A percentile compares a stretch with the other conserved stretches of the same genome.
Conservation (phyloP, 2,888 invertebrate genomes). For the Conomelus anceps region DNA sequence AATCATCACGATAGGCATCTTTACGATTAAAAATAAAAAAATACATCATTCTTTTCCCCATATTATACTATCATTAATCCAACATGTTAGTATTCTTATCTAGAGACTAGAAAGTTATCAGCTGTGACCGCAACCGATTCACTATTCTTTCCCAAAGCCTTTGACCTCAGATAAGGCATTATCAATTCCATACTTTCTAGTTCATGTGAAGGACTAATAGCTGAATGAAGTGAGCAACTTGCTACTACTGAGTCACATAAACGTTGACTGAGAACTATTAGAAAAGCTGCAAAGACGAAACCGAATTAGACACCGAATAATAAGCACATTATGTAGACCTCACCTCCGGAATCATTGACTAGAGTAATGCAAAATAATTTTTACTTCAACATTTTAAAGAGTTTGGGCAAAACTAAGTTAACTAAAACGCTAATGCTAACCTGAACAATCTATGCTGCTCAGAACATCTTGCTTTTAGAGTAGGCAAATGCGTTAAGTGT, state of each 20-base stretch:
- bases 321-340: too few species aligned
- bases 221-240: background rate
- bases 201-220: background rate
- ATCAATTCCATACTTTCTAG: background rate
- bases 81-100: background rate
- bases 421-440: too few species aligned
- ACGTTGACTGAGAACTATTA: background rate
- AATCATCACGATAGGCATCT: background rate
- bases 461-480: too few species aligned
- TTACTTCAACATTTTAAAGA: too few species aligned
- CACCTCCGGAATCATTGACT: too few species aligned
- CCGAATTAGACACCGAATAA: too few species aligned
- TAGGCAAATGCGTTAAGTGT: too few species aligned
- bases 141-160: background rate
- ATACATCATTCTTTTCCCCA: background rate
- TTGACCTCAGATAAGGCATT: background rate
- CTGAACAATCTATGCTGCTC: too few species aligned
- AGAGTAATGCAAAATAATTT: too few species aligned
- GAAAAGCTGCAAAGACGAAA: background rate
- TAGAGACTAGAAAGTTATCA: background rate
- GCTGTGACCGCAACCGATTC: background rate
- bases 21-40: background rate
- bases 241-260: background rate
- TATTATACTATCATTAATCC: background rate
- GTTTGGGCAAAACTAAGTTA: too few species aligned